Evolutionary conservation across 2,113 vertebrate genomes (phyloP), one percentile per base, ranked within the genome.

Genomic region (Sapajus apella): DNA sequence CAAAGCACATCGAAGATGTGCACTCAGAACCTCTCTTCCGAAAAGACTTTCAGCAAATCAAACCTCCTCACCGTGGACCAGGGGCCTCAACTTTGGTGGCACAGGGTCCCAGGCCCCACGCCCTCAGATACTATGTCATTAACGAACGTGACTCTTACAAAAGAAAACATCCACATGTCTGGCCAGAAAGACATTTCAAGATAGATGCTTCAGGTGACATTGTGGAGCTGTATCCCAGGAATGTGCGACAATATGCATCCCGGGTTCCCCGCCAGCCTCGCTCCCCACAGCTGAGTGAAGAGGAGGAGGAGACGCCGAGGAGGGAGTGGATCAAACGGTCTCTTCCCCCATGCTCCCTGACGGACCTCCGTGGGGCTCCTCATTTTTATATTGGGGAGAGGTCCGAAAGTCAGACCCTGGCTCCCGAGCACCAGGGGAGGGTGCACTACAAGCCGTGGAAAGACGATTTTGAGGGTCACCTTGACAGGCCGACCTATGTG

Each of bases 21-120:
- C 98, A 97, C 90, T 99, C 99, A 4, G 99, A 99, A 32, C 99
- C 99, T 13, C 98, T 99, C 58, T 99, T 99, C 98, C 99, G 98
- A 90, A 99, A 99, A 98, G 98, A 98, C 80, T 88, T 98, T 21
- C 97, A 95, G 17, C 98, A 98, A 4, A 35, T 98, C 32, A 98
- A 98, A 68, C 98, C 98, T 0, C 98, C 99, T 76, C 93, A 98
- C 12, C 72, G 83, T 23, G 98, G 87, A 73, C 50, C 25, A 0
- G 4, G 27, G 30, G 98, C 94, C 8, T 94, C 94, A 0, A 97
- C 97, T 17, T 98, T 98, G 56, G 98, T 96, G 64, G 98, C 99
- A 18, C 88, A 90, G 1, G 98, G 98, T 27, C 98, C 96, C 0
- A 98, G 98, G 3, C 97, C 99, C 12, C 99, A 97, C 3, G 75